These are phyloP conservation scores for Prostheceraeus crozeri DNA, from an alignment of 2,888 invertebrate genomes.

Conservation along the genomic window DNA sequence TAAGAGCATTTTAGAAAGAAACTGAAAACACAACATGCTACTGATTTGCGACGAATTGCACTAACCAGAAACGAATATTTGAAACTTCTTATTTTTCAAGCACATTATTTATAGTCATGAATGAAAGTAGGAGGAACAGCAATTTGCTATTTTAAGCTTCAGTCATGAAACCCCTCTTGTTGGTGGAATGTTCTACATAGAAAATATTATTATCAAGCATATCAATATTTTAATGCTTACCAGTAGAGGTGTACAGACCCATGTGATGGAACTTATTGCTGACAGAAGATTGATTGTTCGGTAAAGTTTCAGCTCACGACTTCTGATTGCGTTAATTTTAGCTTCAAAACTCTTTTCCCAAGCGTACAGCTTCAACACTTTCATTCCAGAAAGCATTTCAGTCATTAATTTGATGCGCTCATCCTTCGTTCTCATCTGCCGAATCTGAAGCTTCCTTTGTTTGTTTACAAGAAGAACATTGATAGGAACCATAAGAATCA, in stretches of 20 bases:
- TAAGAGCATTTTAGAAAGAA: no score
- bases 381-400: conserved; percentile 57
- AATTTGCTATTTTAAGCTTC: no score
- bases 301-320: conserved; percentile 76
- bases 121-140: no score
- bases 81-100: no score
- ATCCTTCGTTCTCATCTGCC: conserved; percentile 56
- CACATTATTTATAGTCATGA: no score
- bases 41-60: no score
- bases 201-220: no score
- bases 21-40: no score
- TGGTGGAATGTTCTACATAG: no score
- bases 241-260: conserved; percentile 60
- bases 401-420: conserved; percentile 56
- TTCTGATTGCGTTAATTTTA: conserved; percentile 64
- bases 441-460: conserved; percentile 45
- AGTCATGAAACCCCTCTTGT: no score
- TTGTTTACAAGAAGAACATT: conserved; percentile 54
- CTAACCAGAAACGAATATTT: no score
- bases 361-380: conserved; percentile 44
- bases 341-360: conserved; percentile 36
- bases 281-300: conserved; percentile 72
- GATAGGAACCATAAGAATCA: conserved; percentile 73
- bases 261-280: conserved; percentile 74
- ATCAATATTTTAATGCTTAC: no score